These are phyloP conservation scores for Pluvianellus socialis DNA, from an alignment of 2,113 vertebrate species.

Conservation along the genomic window DNA sequence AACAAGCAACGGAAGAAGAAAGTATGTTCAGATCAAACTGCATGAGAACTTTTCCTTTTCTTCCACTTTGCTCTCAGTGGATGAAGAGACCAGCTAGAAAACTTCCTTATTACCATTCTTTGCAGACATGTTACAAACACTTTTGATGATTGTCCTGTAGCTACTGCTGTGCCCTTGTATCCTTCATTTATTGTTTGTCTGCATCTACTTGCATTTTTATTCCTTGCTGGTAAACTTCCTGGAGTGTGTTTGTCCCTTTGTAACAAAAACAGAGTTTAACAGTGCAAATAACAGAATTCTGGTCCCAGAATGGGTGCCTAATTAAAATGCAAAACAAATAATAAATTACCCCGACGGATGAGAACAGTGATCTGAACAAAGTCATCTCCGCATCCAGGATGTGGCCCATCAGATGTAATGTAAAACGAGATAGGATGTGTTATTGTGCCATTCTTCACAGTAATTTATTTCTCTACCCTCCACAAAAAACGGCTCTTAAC, in stretches of 20 bases:
- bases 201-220: background rate
- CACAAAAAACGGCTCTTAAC: background rate
- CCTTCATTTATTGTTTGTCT: background rate
- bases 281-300: background rate
- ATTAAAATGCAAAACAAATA: background rate
- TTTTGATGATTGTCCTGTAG: background rate
- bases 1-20: background rate
- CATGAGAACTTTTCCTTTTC: background rate
- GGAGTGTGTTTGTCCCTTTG: background rate
- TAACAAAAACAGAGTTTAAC: background rate
- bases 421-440: background rate
- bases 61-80: background rate
- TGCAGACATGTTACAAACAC: background rate
- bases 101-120: background rate
- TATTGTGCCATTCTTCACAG: background rate
- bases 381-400: background rate
- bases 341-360: background rate
- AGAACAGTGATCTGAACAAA: background rate
- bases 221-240: background rate
- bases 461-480: slow-evolving; percentile 10
- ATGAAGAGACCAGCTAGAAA: background rate
- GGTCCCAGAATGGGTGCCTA: background rate
- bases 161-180: background rate
- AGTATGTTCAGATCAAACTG: background rate
- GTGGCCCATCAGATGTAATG: background rate